Base-by-base conservation (phyloP, 2,113 vertebrate species). In the Azemiops feae region DNA sequence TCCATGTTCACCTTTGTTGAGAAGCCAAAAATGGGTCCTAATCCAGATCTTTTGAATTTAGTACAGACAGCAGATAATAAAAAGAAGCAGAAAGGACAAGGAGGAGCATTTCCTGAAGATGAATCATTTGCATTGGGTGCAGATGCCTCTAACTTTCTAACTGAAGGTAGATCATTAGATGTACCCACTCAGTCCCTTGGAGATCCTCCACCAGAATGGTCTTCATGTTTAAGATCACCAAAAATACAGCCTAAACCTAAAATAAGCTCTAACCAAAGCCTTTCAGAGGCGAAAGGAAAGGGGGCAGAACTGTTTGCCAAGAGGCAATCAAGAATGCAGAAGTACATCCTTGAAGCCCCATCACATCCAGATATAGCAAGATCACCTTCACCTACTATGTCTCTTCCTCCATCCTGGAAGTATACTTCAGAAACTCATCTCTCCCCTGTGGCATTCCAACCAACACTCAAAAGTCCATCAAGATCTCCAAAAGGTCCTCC, bases 1-100 rank as follows among this genome's bases (percentile, higher is more conserved):
- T 97, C 99, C 47, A 99, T 99, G 99, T 99, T 99, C 98, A 99
- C 99, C 3, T 99, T 99, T 0, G 98, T 99, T 45, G 99, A 99
- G 97, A 99, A 99, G 95, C 97, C 98, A 0, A 99, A 99, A 93
- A 95, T 99, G 88, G 96, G 98, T 39, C 99, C 99, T 0, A 99
- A 99, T 94, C 99, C 99, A 0, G 99, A 99, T 92, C 98, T 99
- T 89, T 97, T 99, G 94, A 98, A 99, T 54, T 96, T 99, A 96
- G 99, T 99, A 2, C 99, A 99, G 96, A 99, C 98, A 0, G 97
- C 93, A 0, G 99, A 99, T 93, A 98, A 98, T 94, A 98, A 97
- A 96, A 98, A 98, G 96, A 99, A 98, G 95, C 97, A 97, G 87
- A 98, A 96, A 94, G 97, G 98, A 91, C 98, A 98, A 16, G 97